Base-by-base conservation (phyloP, 2,113 vertebrate genomes). In the Pimephales promelas region DNA sequence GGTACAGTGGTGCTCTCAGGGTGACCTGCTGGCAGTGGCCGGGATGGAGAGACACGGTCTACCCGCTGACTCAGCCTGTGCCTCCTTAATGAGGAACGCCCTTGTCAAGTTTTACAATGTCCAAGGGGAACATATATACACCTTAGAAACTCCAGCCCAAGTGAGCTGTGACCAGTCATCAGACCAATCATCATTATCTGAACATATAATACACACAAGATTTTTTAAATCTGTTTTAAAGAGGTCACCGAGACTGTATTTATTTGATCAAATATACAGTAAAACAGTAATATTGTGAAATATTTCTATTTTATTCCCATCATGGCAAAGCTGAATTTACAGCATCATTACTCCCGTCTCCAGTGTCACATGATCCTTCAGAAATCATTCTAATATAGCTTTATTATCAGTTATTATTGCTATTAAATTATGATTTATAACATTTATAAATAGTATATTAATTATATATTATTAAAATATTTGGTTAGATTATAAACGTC, bases 61-160 rank as follows among this genome's bases (percentile, higher is more conserved):
- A 34, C 83, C 96, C 4, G 62, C 92, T 2, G 97, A 97, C 78
- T 92, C 97, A 28, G 90, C 91, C 88, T 95, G 92, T 9, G 92
- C 95, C 9, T 93, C 96, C 75, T 89, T 97, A 80, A 90, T 95
- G 90, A 97, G 94, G 92, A 97, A 96, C 6, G 97, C 97, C 0
- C 93, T 97, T 3, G 95, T 99, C 85, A 99, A 99, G 90, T 99
- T 99, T 91, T 99, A 99, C 90, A 99, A 99, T 2, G 96, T 97
- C 66, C 97, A 96, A 10, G 98, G 98, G 85, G 97, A 99, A 62
- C 98, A 99, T 82, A 98, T 99, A 92, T 99, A 98, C 90, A 99
- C 97, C 0, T 92, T 99, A 93, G 98, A 99, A 88, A 99, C 97
- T 5, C 96, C 97, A 14, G 97, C 98, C 1, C 98, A 99, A 93